Conservation (phyloP, 2,113 vertebrate species). For the Phaethon lepturus region DNA sequence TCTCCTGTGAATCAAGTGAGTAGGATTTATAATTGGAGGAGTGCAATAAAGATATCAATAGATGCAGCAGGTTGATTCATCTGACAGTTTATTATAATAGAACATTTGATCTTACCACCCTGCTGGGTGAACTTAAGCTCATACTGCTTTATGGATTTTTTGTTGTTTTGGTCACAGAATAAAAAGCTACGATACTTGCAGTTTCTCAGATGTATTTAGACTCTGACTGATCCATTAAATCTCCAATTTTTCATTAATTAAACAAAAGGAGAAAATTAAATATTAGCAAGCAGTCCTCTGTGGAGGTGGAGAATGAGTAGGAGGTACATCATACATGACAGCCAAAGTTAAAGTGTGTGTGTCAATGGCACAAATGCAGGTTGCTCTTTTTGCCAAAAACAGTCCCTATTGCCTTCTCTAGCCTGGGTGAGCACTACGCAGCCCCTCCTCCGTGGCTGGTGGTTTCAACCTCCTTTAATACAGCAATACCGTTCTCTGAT, state of each 20-base stretch:
- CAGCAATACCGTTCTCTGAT: neutral
- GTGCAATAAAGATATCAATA: slow-evolving; percentile 49
- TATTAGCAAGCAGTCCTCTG: slow-evolving; percentile 21
- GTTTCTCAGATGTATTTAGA: neutral
- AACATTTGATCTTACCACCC: slow-evolving; percentile 35
- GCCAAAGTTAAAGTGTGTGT: neutral
- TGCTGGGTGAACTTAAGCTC: slow-evolving; percentile 27
- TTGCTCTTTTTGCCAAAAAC: neutral
- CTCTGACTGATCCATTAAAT: neutral
- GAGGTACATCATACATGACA: neutral
- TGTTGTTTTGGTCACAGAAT: slow-evolving; percentile 11
- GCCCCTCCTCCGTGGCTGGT: neutral
- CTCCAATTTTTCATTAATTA: slow-evolving; percentile 16
- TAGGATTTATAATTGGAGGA: slow-evolving; percentile 45
- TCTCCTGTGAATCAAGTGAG: slow-evolving; percentile 21
- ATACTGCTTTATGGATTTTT: neutral
- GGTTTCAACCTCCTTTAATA: neutral
- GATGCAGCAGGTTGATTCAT: slow-evolving; percentile 51
- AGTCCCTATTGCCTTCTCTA: neutral
- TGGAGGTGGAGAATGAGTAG: neutral
- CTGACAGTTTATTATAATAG: slow-evolving; percentile 46
- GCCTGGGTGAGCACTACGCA: neutral
- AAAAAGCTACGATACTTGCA: neutral
- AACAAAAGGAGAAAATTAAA: slow-evolving; percentile 35
- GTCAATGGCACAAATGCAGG: neutral